Evolutionary conservation across 2,797 vertebrate genomes (phyloP).

Genomic region (Gallirallus australis): DNA sequence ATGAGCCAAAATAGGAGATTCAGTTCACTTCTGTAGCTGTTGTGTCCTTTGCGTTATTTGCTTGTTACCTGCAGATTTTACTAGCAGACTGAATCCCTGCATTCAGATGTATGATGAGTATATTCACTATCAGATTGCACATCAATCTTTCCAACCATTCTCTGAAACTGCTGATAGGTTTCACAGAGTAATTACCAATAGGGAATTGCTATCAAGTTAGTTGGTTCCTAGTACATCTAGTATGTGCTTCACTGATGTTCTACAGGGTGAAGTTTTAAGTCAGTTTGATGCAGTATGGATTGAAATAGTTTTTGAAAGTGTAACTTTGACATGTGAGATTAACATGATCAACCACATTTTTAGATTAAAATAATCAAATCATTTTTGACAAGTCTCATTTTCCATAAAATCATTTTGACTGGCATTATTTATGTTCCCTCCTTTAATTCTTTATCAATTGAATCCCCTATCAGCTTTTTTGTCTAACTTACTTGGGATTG

Average conservation of each 20-base stretch:
- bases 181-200: neutral
- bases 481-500: neutral
- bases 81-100: neutral
- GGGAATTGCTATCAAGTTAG: neutral
- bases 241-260: neutral
- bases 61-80: neutral
- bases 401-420: neutral
- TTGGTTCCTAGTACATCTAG: neutral
- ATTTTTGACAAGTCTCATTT: neutral
- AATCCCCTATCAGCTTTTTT: neutral
- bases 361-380: neutral
- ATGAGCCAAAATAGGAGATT: neutral
- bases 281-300: neutral
- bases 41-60: neutral
- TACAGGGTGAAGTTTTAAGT: neutral
- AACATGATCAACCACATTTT: neutral
- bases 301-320: neutral
- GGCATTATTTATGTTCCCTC: neutral
- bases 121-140: neutral
- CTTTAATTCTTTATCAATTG: neutral
- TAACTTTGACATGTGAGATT: neutral
- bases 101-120: neutral
- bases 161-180: neutral
- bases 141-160: neutral
- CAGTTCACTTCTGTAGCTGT: neutral